phyloP scores from a whole-genome alignment of 1,140 invertebrate genomes.

The Achatina immaculata region DNA sequence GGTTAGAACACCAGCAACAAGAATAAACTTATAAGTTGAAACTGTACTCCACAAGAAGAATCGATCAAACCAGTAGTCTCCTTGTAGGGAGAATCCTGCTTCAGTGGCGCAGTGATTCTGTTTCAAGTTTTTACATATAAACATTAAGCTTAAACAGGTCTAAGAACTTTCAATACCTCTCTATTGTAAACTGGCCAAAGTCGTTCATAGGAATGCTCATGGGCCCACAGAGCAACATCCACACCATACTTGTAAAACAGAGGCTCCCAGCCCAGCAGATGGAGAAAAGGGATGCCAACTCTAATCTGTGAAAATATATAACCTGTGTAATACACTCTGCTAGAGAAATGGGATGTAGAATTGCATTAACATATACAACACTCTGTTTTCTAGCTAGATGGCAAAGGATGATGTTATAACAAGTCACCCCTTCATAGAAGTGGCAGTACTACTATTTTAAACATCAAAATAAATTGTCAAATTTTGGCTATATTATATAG shows the following conservation, averaged over 20 bases:
- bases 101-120: too few relatives aligned
- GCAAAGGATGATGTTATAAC: background rate
- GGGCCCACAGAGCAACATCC: slow-evolving; percentile 94
- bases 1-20: too few relatives aligned
- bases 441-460: background rate
- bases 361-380: too few relatives aligned
- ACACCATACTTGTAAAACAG: slow-evolving; percentile 91
- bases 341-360: background rate
- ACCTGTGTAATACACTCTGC: background rate
- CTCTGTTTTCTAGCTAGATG: background rate
- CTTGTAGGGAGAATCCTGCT: too few relatives aligned
- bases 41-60: too few relatives aligned
- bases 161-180: too few relatives aligned
- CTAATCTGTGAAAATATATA: slow-evolving; percentile 49
- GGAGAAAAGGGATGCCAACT: slow-evolving; percentile 55
- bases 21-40: too few relatives aligned
- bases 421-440: background rate
- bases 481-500: background rate
- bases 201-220: slow-evolving; percentile 96
- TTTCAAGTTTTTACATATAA: too few relatives aligned
- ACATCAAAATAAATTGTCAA: background rate
- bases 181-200: slow-evolving; percentile 91
- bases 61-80: too few relatives aligned
- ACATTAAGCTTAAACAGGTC: too few relatives aligned
- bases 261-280: slow-evolving; percentile 78